Evolutionary conservation across 64 coral and sea anemone genomes (phyloP).

Genomic region (Stichodactyla helianthus): DNA sequence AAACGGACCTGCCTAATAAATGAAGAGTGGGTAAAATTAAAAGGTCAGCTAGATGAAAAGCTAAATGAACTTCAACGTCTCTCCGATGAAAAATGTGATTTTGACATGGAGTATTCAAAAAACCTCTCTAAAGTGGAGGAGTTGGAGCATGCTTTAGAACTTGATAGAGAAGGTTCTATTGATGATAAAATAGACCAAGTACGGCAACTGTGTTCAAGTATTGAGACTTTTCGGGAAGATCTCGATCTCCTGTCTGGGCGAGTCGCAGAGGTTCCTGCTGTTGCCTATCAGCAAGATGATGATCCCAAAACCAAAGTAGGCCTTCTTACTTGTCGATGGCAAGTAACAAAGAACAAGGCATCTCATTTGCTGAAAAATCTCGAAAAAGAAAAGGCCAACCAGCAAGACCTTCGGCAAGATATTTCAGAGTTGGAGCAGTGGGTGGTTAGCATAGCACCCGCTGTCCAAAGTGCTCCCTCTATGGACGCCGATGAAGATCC

Average conservation of each 20-base stretch:
- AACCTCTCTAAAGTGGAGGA: constrained; percentile 20
- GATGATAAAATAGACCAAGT: constrained; percentile 37
- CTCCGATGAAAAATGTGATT: constrained; percentile 48
- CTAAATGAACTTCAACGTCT: constrained; percentile 42
- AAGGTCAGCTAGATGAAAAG: constrained; percentile 27
- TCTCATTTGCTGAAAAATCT: constrained; percentile 14
- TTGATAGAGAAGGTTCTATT: constrained; percentile 12
- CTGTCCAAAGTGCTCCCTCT: background rate
- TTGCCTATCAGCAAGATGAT: constrained; percentile 46
- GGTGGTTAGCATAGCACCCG: background rate
- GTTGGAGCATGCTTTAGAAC: constrained; percentile 12
- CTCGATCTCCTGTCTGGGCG: constrained; percentile 51
- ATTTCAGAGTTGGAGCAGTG: constrained; percentile 37
- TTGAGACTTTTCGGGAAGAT: constrained; percentile 41
- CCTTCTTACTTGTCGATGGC: constrained; percentile 39
- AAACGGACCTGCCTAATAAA: constrained; percentile 43
- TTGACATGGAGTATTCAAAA: constrained; percentile 52
- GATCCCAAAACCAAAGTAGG: constrained; percentile 41
- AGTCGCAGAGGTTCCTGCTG: constrained; percentile 23
- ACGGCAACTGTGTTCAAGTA: constrained; percentile 45
- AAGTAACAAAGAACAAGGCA: constrained; percentile 27
- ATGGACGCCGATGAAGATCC: background rate
- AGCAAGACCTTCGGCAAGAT: constrained; percentile 33
- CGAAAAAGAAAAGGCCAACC: constrained; percentile 26
- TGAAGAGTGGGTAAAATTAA: constrained; percentile 60